Evolutionary conservation across 2,113 vertebrate species (phyloP), one percentile per base, ranked within the genome.

Genomic region (Catharus minimus): DNA sequence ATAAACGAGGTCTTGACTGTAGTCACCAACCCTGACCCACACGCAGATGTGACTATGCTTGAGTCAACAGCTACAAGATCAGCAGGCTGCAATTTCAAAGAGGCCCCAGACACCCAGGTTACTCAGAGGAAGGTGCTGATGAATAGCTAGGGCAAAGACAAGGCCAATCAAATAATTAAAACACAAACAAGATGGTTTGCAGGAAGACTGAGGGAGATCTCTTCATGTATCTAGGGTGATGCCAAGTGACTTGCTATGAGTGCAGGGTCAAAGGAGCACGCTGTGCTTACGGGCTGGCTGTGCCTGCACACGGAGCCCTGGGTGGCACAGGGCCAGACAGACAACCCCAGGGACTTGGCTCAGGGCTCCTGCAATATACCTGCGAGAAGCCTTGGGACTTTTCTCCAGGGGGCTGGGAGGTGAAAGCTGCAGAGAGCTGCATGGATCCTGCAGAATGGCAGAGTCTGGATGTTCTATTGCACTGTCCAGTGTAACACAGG

Each of bases 61-160:
- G 95, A 95, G 90, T 92, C 95, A 97, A 58, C 67, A 80, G 78
- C 69, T 68, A 47, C 64, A 17, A 58, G 76, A 73, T 57, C 57
- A 93, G 66, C 82, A 90, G 72, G 69, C 72, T 82, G 41, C 43
- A 22, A 14, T 66, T 86, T 62, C 58, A 44, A 32, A 85, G 80
- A 85, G 46, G 68, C 18, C 47, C 33, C 7, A 22, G 65, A 32
- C 58, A 43, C 44, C 11, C 58, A 30, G 57, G 50, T 83, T 86
- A 88, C 38, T 64, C 69, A 69, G 60, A 89, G 69, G 65, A 78
- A 89, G 90, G 36, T 11, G 41, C 72, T 32, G 38, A 64, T 60
- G 46, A 71, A 38, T 9, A 36, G 33, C n/a, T 50, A 55, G 16
- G 44, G 46, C 46, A 82, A 26, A 26, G n/a, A 43, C 46, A 50